phyloP scores from a whole-genome alignment of 2,113 vertebrate genomes.

The Microcebus murinus region DNA sequence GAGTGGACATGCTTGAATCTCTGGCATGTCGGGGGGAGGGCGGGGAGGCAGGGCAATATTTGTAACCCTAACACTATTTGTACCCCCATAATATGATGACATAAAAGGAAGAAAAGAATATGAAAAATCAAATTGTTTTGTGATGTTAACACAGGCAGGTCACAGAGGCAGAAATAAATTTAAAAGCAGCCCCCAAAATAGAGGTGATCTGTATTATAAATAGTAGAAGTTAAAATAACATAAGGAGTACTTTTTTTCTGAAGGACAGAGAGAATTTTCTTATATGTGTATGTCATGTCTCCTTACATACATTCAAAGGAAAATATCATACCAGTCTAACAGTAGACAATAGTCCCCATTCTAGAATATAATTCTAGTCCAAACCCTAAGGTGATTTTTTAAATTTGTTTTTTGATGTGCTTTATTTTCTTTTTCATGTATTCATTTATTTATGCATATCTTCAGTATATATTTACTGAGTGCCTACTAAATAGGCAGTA shows the following conservation, averaged over 20 bases:
- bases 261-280: neutral
- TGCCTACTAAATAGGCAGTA: neutral
- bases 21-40: too few relatives aligned
- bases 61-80: too few relatives aligned
- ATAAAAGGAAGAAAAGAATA: neutral
- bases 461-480: neutral
- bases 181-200: neutral
- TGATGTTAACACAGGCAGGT: neutral
- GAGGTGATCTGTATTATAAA: neutral
- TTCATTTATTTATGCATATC: neutral
- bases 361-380: neutral
- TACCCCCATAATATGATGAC: too few relatives aligned
- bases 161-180: neutral
- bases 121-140: neutral
- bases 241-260: neutral
- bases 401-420: neutral
- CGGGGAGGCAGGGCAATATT: too few relatives aligned
- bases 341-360: neutral
- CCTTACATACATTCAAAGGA: neutral
- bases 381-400: neutral
- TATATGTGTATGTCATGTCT: neutral
- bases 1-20: too few relatives aligned
- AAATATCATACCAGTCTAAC: neutral
- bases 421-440: neutral
- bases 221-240: neutral